These are phyloP conservation scores for Sialia sialis DNA, from an alignment of 2,113 vertebrate species.

Conservation along the genomic window DNA sequence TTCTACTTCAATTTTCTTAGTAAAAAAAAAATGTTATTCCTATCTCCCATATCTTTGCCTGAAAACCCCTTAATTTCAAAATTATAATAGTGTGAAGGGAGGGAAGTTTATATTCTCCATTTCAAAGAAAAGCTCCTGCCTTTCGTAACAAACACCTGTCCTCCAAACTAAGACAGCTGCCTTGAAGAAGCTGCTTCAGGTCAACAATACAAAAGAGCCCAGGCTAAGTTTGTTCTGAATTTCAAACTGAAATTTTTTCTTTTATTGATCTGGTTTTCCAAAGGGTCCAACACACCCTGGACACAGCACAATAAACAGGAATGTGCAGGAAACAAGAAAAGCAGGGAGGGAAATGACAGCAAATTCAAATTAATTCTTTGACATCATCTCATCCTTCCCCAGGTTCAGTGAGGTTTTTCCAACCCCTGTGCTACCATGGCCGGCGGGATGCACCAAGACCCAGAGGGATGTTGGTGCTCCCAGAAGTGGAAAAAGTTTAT, in stretches of 20 bases:
- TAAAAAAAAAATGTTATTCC: no score
- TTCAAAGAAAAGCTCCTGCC: no score
- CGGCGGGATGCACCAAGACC: neutral
- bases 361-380: neutral
- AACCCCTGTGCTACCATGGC: neutral
- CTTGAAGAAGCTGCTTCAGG: neutral
- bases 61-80: no score
- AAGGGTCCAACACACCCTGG: neutral
- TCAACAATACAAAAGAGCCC: neutral
- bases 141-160: no score
- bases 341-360: neutral
- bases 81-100: no score
- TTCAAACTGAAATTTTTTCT: neutral
- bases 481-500: no score
- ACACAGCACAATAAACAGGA: neutral
- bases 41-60: no score
- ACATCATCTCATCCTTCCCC: neutral
- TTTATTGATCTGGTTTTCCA: neutral
- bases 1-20: no score
- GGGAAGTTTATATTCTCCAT: no score
- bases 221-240: neutral
- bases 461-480: neutral
- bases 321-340: neutral
- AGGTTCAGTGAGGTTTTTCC: neutral
- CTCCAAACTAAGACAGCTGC: no score